Evolutionary conservation across 2,797 vertebrate species (phyloP).

Genomic region (Clarias laeviceps): DNA sequence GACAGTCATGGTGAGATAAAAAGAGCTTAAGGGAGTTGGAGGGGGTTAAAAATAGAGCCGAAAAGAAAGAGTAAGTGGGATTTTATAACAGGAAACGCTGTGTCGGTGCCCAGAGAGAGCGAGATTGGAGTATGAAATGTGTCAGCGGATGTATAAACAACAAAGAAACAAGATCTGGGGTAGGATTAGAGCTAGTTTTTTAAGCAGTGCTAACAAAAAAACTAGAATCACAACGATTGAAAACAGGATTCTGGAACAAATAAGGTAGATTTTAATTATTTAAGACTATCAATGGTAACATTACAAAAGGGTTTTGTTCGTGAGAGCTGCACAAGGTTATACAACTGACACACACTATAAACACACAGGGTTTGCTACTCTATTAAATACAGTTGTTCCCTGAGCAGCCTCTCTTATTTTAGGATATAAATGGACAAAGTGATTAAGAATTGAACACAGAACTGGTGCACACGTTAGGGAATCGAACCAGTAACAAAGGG

Average conservation of each 20-base stretch:
- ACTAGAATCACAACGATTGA: not conserved
- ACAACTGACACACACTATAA: not conserved
- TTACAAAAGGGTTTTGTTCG: not conserved
- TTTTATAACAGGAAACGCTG: constrained; percentile 71
- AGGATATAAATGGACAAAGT: not conserved
- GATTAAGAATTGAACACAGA: not conserved
- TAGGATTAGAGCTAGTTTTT: constrained; percentile 11
- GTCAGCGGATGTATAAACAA: constrained; percentile 18
- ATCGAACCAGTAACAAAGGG: not conserved
- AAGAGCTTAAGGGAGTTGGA: constrained; percentile 37
- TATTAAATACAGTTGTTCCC: not conserved
- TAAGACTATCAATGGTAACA: too few species aligned
- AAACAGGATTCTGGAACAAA: not conserved
- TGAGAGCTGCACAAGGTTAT: not conserved
- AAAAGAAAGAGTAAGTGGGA: constrained; percentile 65
- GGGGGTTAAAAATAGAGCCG: constrained; percentile 2
- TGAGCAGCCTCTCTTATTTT: not conserved
- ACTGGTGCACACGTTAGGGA: not conserved
- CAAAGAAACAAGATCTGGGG: constrained; percentile 21
- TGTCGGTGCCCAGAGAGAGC: constrained; percentile 59
- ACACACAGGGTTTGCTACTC: not conserved
- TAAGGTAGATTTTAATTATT: not conserved
- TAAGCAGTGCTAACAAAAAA: not conserved
- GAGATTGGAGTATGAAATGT: constrained; percentile 6
- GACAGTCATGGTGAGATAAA: constrained; percentile 43